Evolutionary conservation across 2,888 invertebrate genomes (phyloP), one percentile per base, ranked within the genome.

Genomic region (Pachycephus smyrnensis): DNA sequence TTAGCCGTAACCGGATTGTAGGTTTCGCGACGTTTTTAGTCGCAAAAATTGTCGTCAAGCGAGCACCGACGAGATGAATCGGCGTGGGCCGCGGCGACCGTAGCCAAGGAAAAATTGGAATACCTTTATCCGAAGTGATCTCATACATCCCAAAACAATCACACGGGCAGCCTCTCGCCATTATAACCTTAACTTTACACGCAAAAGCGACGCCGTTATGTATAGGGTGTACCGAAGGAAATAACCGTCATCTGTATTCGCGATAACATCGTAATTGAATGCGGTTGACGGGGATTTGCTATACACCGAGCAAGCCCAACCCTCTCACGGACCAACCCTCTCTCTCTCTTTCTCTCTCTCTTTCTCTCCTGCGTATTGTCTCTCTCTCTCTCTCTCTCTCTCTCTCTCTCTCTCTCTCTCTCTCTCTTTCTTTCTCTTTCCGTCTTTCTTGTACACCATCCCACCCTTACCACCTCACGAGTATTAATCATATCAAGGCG

Each of bases 191-290:
- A 83, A 86, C 86, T 87, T 87, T 82, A 81, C 85, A 82, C 84
- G 83, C 84, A 84, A 84, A 82, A 84, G 86, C 82, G 84, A 77
- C 80, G 73, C 36, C 76, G 79, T 76, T 85, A 82, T 84, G 83
- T 81, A 90, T 90, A 90, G 91, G 91, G 91, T 91, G 91, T 91
- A 91, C 91, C 91, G 89, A 90, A 91, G 91, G 91, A 91, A 91
- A 91, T 91, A 91, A 91, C 91, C 91, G 91, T 91, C 91, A 91
- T 91, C 91, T 91, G 90, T 91, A 91, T 91, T 90, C 91, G 91
- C 90, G 91, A 91, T 91, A 91, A 91, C 90, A 91, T 91, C 91
- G 91, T 91, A 91, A 91, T 91, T 91, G 91, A 91, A 91, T 91
- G 91, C 89, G 91, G 91, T 91, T 91, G 91, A 91, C 91, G 91